A percentile compares a stretch with the other conserved stretches of the same genome.
Evolutionary conservation across 2,113 vertebrate species (phyloP).

Genomic region (Tetraodon nigroviridis): DNA sequence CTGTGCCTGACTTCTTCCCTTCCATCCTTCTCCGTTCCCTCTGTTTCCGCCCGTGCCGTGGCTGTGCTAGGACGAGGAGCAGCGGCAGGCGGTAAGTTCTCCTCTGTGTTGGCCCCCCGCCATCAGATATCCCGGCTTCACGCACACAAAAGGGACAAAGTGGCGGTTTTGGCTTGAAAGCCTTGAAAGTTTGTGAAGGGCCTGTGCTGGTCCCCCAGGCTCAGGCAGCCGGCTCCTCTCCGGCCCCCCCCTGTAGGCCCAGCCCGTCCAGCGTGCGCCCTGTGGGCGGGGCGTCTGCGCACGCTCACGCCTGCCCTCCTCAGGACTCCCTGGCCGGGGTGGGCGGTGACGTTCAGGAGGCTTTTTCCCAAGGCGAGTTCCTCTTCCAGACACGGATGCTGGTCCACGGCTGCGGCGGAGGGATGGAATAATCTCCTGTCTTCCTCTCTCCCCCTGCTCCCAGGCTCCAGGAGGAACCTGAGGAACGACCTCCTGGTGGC

Average conservation of each 20-base stretch:
- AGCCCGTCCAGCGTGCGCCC: constrained; percentile 80
- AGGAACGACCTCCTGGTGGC: constrained; percentile 92
- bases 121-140: no score
- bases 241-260: constrained; percentile 78
- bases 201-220: constrained; percentile 66
- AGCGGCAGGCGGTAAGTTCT: constrained; percentile 96
- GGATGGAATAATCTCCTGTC: no score
- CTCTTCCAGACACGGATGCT: neutral
- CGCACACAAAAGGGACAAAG: no score
- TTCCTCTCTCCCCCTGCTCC: neutral
- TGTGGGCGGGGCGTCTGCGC: constrained; percentile 79
- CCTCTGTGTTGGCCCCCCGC: constrained; percentile 1
- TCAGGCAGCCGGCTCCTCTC: constrained; percentile 84
- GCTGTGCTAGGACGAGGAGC: constrained; percentile 89
- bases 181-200: no score
- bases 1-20: constrained; percentile 47
- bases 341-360: constrained; percentile 85
- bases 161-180: no score
- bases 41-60: constrained; percentile 48
- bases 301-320: constrained; percentile 62
- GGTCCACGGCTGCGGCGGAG: neutral
- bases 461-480: constrained; percentile 89
- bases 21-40: constrained; percentile 34
- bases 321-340: constrained; percentile 82
- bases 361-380: constrained; percentile 84